phyloP scores from a whole-genome alignment of 2,113 vertebrate genomes.

The Micronisus gabar region DNA sequence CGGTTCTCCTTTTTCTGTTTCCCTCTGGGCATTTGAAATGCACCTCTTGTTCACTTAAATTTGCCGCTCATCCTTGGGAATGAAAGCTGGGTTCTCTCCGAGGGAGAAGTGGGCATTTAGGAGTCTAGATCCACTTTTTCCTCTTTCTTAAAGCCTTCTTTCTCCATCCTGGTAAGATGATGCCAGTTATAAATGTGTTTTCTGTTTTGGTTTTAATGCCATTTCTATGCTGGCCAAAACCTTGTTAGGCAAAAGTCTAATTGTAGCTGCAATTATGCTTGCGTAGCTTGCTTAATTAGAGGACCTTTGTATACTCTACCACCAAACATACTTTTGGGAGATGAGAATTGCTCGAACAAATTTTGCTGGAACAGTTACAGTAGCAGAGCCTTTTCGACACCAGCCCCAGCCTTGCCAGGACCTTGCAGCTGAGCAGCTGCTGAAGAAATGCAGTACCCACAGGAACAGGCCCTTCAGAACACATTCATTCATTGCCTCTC shows the following conservation, averaged over 20 bases:
- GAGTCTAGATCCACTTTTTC: neutral
- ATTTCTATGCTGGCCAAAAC: slow-evolving; percentile 14
- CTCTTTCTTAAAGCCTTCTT: neutral
- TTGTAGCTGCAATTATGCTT: slow-evolving; percentile 35
- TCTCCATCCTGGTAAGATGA: neutral
- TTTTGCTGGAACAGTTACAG: slow-evolving; percentile 9
- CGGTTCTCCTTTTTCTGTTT: neutral
- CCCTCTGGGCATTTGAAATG: neutral
- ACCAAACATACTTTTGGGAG: slow-evolving; percentile 8
- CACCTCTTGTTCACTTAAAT: neutral
- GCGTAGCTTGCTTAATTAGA: slow-evolving; percentile 40
- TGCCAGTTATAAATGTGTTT: slow-evolving; percentile 10
- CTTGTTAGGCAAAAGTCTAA: slow-evolving; percentile 27
- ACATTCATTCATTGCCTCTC: neutral
- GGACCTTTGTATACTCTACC: slow-evolving; percentile 14
- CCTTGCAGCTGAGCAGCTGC: neutral
- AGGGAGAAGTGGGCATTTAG: neutral
- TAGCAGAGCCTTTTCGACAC: neutral
- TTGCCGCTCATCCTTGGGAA: neutral
- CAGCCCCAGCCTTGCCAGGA: neutral
- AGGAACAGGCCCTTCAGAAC: neutral
- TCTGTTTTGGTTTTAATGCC: neutral
- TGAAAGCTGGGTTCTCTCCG: neutral
- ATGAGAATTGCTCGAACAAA: slow-evolving; percentile 24
- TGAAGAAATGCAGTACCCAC: neutral